These are phyloP conservation scores for Cerceris ruficornis DNA, from an alignment of 2,888 invertebrate genomes.

Conservation along the genomic window DNA sequence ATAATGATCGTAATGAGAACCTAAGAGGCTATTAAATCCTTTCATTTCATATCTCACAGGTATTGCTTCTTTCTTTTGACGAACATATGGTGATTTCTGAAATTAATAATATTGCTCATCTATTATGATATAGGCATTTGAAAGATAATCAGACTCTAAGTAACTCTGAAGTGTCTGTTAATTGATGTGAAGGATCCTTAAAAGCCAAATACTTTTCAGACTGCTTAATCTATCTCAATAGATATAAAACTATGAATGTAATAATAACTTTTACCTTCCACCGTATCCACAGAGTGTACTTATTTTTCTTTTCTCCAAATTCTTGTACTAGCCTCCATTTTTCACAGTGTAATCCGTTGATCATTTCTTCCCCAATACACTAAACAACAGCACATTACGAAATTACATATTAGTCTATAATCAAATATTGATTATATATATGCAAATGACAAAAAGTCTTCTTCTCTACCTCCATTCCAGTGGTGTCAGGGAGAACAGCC, in stretches of 20 bases:
- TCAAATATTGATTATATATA: background rate
- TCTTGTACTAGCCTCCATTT: constrained; percentile 89
- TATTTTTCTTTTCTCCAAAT: constrained; percentile 91
- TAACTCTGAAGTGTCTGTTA: too few species aligned
- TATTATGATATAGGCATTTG: background rate
- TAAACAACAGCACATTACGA: constrained; percentile 46
- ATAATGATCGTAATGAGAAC: constrained; percentile 98
- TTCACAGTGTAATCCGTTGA: constrained; percentile 88
- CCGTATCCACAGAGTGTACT: constrained; percentile 94
- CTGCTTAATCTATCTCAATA: too few species aligned
- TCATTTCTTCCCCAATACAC: constrained; percentile 86
- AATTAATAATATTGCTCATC: constrained; percentile 15
- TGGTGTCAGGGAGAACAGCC: constrained; percentile 91
- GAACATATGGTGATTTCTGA: constrained; percentile 73
- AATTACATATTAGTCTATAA: background rate
- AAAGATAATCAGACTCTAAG: too few species aligned
- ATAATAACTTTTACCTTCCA: constrained; percentile 83
- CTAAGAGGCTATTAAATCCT: constrained; percentile 95
- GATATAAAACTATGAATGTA: background rate
- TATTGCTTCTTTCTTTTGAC: constrained; percentile 72
- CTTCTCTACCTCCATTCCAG: constrained; percentile 86
- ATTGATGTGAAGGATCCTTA: too few species aligned
- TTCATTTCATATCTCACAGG: constrained; percentile 92
- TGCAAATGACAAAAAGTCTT: background rate
- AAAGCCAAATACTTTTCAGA: too few species aligned